Evolutionary conservation across 1,140 invertebrate species (phyloP).

Genomic region (Palaemon carinicauda): DNA sequence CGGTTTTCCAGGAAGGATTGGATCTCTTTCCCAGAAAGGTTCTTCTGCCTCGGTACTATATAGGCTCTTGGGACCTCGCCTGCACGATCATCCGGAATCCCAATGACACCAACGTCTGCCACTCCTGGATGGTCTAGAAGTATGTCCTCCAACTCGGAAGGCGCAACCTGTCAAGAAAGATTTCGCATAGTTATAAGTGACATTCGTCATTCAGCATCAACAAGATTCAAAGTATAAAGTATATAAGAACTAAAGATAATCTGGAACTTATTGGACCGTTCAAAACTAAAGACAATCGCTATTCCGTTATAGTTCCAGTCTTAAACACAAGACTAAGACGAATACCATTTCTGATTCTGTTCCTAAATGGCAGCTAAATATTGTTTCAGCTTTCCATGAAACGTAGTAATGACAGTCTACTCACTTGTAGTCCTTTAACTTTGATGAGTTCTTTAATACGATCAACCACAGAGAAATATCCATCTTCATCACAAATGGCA

Average conservation of each 20-base stretch:
- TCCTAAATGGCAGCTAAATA: too few relatives aligned
- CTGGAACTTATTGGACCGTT: too few relatives aligned
- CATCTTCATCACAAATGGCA: conserved; percentile 63
- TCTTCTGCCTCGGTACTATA: conserved; percentile 33
- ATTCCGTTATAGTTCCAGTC: too few relatives aligned
- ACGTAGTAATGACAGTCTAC: too few relatives aligned
- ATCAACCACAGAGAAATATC: conserved; percentile 64
- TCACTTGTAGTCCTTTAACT: conserved; percentile 57
- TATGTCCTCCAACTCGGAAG: conserved; percentile 60
- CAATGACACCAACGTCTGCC: conserved; percentile 67
- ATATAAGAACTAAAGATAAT: too few relatives aligned
- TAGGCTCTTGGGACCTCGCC: conserved; percentile 65
- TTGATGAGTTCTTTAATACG: conserved; percentile 66
- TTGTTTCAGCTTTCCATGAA: too few relatives aligned
- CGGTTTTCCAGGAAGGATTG: not conserved
- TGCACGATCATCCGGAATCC: conserved; percentile 65
- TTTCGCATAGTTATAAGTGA: too few relatives aligned
- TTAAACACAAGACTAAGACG: too few relatives aligned
- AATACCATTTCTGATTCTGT: too few relatives aligned
- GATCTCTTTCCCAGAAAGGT: not conserved
- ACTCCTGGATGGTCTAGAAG: conserved; percentile 64
- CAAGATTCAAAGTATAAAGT: too few relatives aligned
- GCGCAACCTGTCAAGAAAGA: conserved; percentile 50
- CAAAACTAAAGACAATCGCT: too few relatives aligned
- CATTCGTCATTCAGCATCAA: too few relatives aligned